A percentile compares a stretch with the other conserved stretches of the same genome.
Evolutionary conservation across 2,113 vertebrate species (phyloP).

Genomic region (Eudorcas thomsonii): DNA sequence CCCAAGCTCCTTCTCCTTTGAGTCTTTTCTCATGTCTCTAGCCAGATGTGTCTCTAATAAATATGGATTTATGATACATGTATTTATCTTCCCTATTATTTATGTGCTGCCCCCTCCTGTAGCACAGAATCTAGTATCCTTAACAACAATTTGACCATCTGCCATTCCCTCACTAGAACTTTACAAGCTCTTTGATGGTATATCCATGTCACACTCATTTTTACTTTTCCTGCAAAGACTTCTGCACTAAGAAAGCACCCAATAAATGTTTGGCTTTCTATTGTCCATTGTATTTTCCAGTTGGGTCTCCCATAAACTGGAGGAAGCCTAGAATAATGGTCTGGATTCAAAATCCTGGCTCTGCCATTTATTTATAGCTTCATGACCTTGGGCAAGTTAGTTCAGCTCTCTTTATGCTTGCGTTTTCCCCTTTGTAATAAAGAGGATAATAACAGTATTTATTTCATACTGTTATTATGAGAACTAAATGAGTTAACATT

Average conservation of each 20-base stretch:
- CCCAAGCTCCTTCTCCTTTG: background rate
- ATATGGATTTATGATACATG: background rate
- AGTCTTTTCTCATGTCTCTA: background rate
- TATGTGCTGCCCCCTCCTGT: background rate
- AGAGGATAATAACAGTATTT: conserved; percentile 22
- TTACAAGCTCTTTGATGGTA: background rate
- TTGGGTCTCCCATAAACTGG: background rate
- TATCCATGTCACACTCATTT: background rate
- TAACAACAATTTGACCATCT: background rate
- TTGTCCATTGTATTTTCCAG: background rate
- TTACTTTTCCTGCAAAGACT: conserved; percentile 6
- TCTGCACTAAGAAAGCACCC: background rate
- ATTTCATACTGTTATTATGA: conserved; percentile 19
- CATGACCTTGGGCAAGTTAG: conserved; percentile 7
- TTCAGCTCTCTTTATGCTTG: background rate
- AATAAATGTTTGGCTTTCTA: background rate
- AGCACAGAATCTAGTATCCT: background rate
- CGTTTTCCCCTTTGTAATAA: conserved; percentile 7
- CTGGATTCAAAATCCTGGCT: background rate
- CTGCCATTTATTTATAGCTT: background rate
- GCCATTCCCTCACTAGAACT: background rate
- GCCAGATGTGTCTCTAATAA: background rate
- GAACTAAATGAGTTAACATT: conserved; percentile 36
- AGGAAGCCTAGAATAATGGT: background rate
- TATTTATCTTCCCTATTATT: background rate